Evolutionary conservation across 2,113 vertebrate genomes (phyloP), one percentile per base, ranked within the genome.

Genomic region (Myocastor coypus): DNA sequence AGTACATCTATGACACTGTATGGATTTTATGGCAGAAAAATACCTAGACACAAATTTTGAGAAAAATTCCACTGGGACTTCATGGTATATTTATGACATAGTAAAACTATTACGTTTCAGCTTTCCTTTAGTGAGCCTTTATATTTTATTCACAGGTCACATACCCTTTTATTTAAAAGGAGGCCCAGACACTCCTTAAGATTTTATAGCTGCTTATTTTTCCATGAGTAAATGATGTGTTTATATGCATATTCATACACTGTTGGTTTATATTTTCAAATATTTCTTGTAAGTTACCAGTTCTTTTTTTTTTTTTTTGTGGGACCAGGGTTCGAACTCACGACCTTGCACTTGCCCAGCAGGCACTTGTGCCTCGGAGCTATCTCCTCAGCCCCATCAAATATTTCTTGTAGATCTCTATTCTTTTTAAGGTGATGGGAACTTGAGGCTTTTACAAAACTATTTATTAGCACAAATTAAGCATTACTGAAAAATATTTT

Each of bases 61-160:
- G 92, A 84, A 93, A 98, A 97, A 98, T 97, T 97, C 89, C 95
- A 97, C 0, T 92, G 93, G 84, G 88, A 92, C 86, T 96, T 96
- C 93, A 96, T 73, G 83, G 69, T 96, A 26, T 89, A 97, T 97
- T 98, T 98, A 96, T 96, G 86, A 97, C 95, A 98, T 97, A 98
- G 97, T 97, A 97, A 98, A 98, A 97, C 86, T 84, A 98, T 98
- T 98, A 96, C 91, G 92, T 98, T 98, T 98, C 77, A 97, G 93
- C 68, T 97, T 98, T 97, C 83, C 94, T 98, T 98, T 98, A 98
- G 94, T 96, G 97, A 98, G 89, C 91, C 42, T 98, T 98, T 98
- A 93, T 91, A 98, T 98, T 97, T 98, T 96, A 98, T 85, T 95
- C 71, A 85, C n/a, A 98, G 97, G 40, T 73, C 97, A 96, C 83